Percentiles rank a stretch among this genome's conserved stretches.
Evolutionary conservation across 2,113 vertebrate genomes (phyloP).

Genomic region (Callipepla squamata): DNA sequence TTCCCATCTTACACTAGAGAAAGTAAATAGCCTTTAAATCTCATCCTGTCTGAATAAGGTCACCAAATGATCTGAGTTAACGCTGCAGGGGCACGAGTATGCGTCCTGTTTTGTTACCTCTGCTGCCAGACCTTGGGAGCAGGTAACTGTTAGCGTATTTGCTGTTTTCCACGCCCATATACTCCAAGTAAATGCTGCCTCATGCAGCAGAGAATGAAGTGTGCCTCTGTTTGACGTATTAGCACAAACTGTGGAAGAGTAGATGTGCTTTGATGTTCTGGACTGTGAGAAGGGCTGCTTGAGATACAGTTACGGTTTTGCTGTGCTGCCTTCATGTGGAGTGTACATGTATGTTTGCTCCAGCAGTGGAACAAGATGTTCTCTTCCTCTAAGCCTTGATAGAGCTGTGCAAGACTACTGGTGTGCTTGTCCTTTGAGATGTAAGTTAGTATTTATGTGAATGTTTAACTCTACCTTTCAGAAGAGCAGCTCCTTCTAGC

Average conservation of each 20-base stretch:
- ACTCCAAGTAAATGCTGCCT: background rate
- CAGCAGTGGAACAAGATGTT: background rate
- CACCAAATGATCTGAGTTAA: background rate
- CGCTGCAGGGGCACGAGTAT: background rate
- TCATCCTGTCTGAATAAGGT: background rate
- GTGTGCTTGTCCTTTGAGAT: background rate
- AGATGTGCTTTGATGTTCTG: background rate
- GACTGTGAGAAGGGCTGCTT: background rate
- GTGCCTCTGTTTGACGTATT: rapidly evolving
- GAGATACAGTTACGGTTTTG: background rate
- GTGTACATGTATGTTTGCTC: background rate
- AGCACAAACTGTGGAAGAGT: background rate
- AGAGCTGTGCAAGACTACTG: background rate
- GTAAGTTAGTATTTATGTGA: background rate
- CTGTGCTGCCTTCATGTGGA: background rate
- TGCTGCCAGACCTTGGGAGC: background rate
- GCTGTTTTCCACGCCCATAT: background rate
- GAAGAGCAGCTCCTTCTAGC: background rate
- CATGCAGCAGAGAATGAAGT: background rate
- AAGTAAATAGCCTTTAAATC: background rate
- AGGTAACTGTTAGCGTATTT: background rate
- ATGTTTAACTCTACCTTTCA: background rate
- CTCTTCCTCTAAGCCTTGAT: background rate
- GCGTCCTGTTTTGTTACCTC: background rate
- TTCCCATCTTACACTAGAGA: background rate